Evolutionary conservation across 2,113 vertebrate genomes (phyloP).

Genomic region (human (Homo sapiens)): GRCh38 chr20:21161001-21161500

Average conservation of each 20-base stretch:
- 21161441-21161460: too few relatives aligned
- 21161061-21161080: background rate
- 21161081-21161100: background rate
- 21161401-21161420: too few relatives aligned
- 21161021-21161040: background rate
- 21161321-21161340: slow-evolving; percentile 52
- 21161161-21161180: background rate
- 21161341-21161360: background rate
- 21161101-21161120: background rate
- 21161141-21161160: background rate
- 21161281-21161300: background rate
- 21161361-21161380: background rate
- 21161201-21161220: background rate
- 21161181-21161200: background rate
- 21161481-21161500: too few relatives aligned
- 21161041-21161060: background rate
- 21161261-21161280: background rate
- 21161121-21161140: background rate
- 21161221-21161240: background rate
- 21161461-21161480: too few relatives aligned
- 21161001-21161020: background rate
- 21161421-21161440: too few relatives aligned
- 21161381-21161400: too few relatives aligned
- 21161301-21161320: background rate
- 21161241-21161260: background rate